Percentiles rank a stretch among this genome's conserved stretches.
Conservation (phyloP, 2,888 invertebrate species). For the Cryptocephalus moraei region DNA sequence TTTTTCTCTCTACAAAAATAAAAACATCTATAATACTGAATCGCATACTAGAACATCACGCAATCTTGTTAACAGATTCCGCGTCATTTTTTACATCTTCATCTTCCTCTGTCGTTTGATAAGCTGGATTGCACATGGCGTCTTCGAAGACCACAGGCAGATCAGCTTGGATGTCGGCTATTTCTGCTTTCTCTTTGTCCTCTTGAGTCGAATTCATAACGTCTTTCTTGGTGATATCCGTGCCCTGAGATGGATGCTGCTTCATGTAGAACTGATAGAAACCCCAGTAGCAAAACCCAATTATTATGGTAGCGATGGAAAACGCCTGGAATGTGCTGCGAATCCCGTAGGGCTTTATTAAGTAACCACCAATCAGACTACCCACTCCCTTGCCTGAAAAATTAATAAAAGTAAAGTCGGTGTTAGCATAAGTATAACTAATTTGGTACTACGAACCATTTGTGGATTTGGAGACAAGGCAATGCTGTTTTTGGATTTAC, state of each 20-base stretch:
- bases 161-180: slow-evolving; percentile 16
- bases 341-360: slow-evolving; percentile 63
- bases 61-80: not conserved
- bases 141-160: slow-evolving; percentile 27
- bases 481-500: no score
- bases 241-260: slow-evolving; percentile 44
- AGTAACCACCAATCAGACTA: slow-evolving; percentile 63
- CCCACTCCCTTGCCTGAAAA: slow-evolving; percentile 62
- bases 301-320: slow-evolving; percentile 49
- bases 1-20: no score
- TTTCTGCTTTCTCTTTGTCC: slow-evolving; percentile 14
- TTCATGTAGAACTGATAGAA: slow-evolving; percentile 58
- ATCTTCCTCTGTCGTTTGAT: slow-evolving; percentile 28
- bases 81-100: slow-evolving; percentile 7
- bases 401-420: slow-evolving; percentile 1
- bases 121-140: slow-evolving; percentile 30
- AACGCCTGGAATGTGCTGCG: slow-evolving; percentile 64
- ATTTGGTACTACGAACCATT: no score
- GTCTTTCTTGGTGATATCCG: slow-evolving; percentile 50
- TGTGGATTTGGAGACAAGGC: no score
- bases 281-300: slow-evolving; percentile 56
- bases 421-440: no score
- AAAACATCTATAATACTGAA: no score
- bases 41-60: not conserved
- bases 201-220: slow-evolving; percentile 21